Base-by-base conservation (phyloP, 2,113 vertebrate species). In the Elephantulus edwardii region DNA sequence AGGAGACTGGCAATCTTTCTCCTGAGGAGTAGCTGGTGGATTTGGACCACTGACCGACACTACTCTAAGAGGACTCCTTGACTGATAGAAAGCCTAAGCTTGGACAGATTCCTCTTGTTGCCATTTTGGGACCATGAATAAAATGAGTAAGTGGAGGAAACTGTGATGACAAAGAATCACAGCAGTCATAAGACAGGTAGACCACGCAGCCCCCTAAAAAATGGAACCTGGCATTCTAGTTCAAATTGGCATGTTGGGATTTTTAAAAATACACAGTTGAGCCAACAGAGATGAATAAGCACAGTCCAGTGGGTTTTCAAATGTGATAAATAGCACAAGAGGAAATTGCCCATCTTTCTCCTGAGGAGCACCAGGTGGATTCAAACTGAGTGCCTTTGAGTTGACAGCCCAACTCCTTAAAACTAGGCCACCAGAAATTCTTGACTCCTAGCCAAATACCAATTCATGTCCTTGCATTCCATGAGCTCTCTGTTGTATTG, bases 21-120 rank as follows among this genome's bases (percentile, higher is more conserved):
- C n/a, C n/a, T n/a, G n/a, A n/a, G n/a, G n/a, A n/a, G n/a, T n/a
- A n/a, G n/a, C n/a, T n/a, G n/a, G n/a, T n/a, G n/a, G n/a, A n/a
- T n/a, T n/a, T n/a, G n/a, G n/a, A n/a, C n/a, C n/a, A n/a, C n/a
- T n/a, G n/a, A n/a, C n/a, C n/a, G n/a, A n/a, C n/a, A n/a, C n/a
- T n/a, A n/a, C n/a, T n/a, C n/a, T n/a, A n/a, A n/a, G n/a, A n/a
- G 81, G 48, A 94, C 48, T 1, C 85, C 60, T 83, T 40, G 38
- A 52, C 89, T 77, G 12, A 30, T 30, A 30, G 40, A 89, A 81
- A 74, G 35, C 10, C 8, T 44, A 70, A 81, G 16, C n/a, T 82
- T 8, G 52, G 40, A 26, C 22, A 30, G 35, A 52, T 28, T 75
- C 35, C 24, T 85, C 75, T 71, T 26, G 60, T 17, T 78, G 46